Evolutionary conservation across 1,140 invertebrate genomes (phyloP).

Genomic region (Odontomachus brunneus): DNA sequence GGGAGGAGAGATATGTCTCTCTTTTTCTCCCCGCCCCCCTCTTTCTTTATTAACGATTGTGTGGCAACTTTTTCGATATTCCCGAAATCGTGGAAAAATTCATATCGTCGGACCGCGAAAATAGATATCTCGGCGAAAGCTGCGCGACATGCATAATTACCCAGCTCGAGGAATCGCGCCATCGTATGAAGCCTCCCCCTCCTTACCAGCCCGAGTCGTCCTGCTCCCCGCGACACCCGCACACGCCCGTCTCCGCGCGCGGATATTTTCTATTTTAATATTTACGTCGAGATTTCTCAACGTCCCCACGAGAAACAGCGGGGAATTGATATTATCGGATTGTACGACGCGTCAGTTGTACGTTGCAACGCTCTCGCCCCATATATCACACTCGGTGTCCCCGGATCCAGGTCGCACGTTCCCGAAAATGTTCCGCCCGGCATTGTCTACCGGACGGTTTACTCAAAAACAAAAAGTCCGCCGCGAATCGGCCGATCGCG

Average conservation of each 20-base stretch:
- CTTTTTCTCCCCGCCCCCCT: neutral
- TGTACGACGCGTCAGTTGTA: conserved; percentile 7
- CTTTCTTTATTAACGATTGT: too few species aligned
- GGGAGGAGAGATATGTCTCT: neutral
- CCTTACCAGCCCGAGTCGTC: too few species aligned
- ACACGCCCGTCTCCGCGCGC: too few species aligned
- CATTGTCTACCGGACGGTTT: too few species aligned
- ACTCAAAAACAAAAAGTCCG: conserved; percentile 35
- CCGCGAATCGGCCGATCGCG: conserved; percentile 40
- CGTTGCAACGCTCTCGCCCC: conserved; percentile 3
- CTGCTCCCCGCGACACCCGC: too few species aligned
- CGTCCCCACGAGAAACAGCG: neutral
- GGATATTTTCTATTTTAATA: conserved; percentile 2
- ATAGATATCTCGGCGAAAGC: too few species aligned
- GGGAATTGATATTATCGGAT: conserved; percentile 38
- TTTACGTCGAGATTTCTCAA: conserved; percentile 25
- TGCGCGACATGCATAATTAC: too few species aligned
- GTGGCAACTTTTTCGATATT: too few species aligned
- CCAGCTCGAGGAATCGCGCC: too few species aligned
- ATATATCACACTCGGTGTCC: conserved; percentile 30
- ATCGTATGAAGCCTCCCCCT: too few species aligned
- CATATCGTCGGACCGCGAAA: too few species aligned
- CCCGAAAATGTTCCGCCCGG: conserved; percentile 32
- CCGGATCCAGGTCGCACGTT: neutral
- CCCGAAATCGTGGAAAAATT: too few species aligned